Conservation (phyloP, 2,113 vertebrate genomes). For the Orthonyx spaldingii region DNA sequence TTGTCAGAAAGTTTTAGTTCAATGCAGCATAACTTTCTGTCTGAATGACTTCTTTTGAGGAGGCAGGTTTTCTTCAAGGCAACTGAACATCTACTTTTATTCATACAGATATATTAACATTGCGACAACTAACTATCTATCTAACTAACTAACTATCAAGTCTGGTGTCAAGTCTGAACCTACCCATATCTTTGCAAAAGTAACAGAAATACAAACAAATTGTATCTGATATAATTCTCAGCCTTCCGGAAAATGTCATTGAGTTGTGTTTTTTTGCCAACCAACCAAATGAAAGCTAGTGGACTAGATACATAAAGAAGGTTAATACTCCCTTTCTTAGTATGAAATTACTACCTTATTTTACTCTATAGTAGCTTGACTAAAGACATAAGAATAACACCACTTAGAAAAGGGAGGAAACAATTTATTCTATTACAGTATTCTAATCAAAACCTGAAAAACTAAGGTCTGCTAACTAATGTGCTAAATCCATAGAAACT, state of each 20-base stretch:
- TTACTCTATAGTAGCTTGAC: background rate
- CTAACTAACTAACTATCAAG: background rate
- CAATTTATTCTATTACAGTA: slow-evolving; percentile 34
- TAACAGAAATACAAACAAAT: background rate
- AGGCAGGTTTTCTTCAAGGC: background rate
- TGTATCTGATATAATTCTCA: background rate
- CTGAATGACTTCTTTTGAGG: background rate
- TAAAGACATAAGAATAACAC: background rate
- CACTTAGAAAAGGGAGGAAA: slow-evolving; percentile 15
- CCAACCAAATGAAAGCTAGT: slow-evolving; percentile 2
- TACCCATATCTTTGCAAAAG: background rate
- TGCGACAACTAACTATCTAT: background rate
- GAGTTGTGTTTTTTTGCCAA: background rate
- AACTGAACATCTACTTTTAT: background rate
- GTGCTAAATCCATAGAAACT: slow-evolving; percentile 22
- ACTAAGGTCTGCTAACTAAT: slow-evolving; percentile 32
- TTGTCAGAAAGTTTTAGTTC: background rate
- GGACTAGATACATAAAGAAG: background rate
- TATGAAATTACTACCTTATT: background rate
- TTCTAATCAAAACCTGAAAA: slow-evolving; percentile 46
- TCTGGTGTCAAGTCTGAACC: background rate
- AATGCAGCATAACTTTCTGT: background rate
- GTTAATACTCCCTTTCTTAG: background rate
- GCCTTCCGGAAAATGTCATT: background rate
- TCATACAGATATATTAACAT: background rate